phyloP scores from a whole-genome alignment of 2,113 vertebrate genomes.

The Passerina amoena region DNA sequence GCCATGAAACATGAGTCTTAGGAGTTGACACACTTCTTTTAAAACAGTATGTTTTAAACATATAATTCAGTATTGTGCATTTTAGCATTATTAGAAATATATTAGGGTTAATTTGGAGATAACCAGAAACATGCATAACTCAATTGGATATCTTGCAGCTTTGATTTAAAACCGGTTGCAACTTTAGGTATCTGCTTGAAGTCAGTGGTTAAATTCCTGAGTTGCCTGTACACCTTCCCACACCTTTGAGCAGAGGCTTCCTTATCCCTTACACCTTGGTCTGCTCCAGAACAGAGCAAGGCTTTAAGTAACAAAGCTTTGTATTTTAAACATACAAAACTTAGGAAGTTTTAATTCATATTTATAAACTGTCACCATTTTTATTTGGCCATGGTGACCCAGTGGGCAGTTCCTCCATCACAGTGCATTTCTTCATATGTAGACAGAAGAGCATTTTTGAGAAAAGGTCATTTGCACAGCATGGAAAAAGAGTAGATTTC shows the following conservation, averaged over 20 bases:
- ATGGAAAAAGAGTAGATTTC: neutral
- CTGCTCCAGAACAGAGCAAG: neutral
- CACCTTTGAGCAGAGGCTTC: neutral
- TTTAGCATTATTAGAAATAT: neutral
- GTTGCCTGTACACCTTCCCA: neutral
- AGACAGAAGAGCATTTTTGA: neutral
- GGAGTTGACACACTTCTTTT: neutral
- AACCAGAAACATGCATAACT: neutral
- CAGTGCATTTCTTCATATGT: neutral
- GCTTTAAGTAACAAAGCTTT: neutral
- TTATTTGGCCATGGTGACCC: neutral
- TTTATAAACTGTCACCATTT: neutral
- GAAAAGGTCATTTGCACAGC: neutral
- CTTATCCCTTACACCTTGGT: neutral
- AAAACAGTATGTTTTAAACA: neutral
- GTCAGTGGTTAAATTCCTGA: neutral
- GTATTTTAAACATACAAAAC: neutral
- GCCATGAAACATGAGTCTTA: neutral
- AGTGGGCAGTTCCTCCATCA: neutral
- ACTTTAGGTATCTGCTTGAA: neutral
- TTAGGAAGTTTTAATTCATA: neutral
- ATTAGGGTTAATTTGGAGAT: neutral
- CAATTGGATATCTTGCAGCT: neutral
- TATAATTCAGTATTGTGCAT: neutral
- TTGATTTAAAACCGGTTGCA: neutral